Percentiles rank a stretch among this genome's conserved stretches.
Conservation (phyloP, 53 echinoderm and acorn worm species). For the Apostichopus leukothele region DNA sequence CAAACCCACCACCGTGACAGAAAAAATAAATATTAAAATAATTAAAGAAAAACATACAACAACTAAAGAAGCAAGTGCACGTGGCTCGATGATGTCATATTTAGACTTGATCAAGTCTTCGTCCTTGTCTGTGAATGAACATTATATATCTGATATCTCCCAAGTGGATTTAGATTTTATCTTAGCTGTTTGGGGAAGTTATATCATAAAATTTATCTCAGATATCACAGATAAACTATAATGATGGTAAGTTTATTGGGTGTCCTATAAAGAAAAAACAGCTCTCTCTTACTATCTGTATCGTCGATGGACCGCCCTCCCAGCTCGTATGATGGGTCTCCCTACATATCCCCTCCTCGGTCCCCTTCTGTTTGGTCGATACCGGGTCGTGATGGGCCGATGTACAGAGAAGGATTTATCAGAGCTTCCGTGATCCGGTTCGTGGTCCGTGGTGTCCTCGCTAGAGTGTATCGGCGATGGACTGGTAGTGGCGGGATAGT, state of each 20-base stretch:
- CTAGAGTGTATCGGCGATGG: slow-evolving; percentile 68
- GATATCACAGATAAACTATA: not conserved
- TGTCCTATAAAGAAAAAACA: not conserved
- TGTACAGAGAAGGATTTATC: slow-evolving; percentile 73
- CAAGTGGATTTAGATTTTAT: too few species aligned
- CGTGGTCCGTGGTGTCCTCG: slow-evolving; percentile 65
- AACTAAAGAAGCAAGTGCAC: too few species aligned
- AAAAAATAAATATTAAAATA: too few species aligned
- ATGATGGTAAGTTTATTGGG: not conserved
- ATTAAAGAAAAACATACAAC: too few species aligned
- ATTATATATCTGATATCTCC: too few species aligned
- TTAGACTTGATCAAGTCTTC: too few species aligned
- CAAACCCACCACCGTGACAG: too few species aligned
- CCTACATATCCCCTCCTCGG: slow-evolving; percentile 79
- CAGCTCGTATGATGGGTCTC: slow-evolving; percentile 77
- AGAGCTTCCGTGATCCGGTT: slow-evolving; percentile 64
- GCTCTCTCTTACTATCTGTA: slow-evolving; percentile 64
- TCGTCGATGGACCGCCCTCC: slow-evolving; percentile 69
- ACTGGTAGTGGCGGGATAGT: slow-evolving; percentile 54
- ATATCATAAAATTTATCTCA: too few species aligned
- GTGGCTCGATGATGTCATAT: too few species aligned
- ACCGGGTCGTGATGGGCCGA: slow-evolving; percentile 64
- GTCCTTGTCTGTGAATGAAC: too few species aligned
- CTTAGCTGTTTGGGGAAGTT: too few species aligned
- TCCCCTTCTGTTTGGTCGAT: slow-evolving; percentile 70